Base-by-base conservation (phyloP, 1,140 invertebrate species). In the Galleria mellonella region DNA sequence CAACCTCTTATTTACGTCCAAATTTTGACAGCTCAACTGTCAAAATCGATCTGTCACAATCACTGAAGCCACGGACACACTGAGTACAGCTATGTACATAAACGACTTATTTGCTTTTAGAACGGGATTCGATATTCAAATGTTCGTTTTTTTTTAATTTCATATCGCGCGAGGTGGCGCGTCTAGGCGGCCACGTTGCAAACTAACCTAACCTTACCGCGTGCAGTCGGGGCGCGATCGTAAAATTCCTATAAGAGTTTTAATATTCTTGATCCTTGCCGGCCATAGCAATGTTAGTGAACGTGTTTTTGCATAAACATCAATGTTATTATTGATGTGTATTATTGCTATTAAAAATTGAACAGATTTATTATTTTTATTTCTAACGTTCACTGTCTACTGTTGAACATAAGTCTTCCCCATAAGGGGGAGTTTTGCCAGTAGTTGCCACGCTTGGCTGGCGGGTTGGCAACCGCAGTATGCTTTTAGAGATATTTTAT, bases 191-290 rank as follows among this genome's bases (percentile, higher is more conserved):
- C 63, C 76, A 70, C 74, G 71, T 72, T 76, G 67, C 67, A 60
- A 73, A 78, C 76, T 81, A 81, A 79, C 72, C 66, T 78, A 72
- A 76, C 74, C 66, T 71, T 72, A 56, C 60, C 55, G 51, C 59
- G 54, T 70, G 67, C 76, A 74, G 39, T 54, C 64, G 49, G 64
- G 50, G 59, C 56, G 56, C 51, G 43, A 49, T 64, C 63, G 69
- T 62, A 62, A 71, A 61, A 65, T 33, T 47, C 57, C 44, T 60
- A 61, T 44, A 58, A 43, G 40, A 32, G 42, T 32, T 30, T 42
- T 44, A 62, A 55, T 38, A 51, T 17, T 72, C 69, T 77, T 77
- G 73, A 71, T 77, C 42, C 65, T 75, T 67, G 49, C 15, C 4
- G 9, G n/a, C 11, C 2, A 12, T 33, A 12, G 8, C 35, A 15